These are phyloP conservation scores for Actenoides hombroni DNA, from an alignment of 2,113 vertebrate genomes.

Conservation along the genomic window DNA sequence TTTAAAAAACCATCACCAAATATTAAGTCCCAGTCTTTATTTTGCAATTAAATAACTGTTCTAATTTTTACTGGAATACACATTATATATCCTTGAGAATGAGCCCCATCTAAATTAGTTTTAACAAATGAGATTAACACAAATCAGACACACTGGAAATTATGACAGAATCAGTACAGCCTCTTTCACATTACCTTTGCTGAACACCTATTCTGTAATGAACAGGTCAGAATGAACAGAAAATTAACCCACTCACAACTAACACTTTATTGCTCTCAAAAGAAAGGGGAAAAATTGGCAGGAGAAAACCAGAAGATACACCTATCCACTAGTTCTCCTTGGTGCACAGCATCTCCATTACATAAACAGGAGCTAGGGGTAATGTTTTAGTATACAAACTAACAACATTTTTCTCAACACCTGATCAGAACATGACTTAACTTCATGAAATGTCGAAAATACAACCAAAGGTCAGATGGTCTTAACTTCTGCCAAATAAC, in stretches of 20 bases:
- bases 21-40: background rate
- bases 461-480: background rate
- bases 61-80: conserved; percentile 7
- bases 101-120: background rate
- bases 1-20: background rate
- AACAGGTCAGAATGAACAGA: conserved; percentile 22
- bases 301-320: background rate
- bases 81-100: conserved; percentile 5
- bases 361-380: background rate
- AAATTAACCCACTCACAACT: background rate
- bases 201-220: conserved; percentile 21
- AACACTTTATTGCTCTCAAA: background rate
- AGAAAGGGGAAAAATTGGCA: background rate
- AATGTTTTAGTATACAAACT: background rate
- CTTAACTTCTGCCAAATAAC: background rate
- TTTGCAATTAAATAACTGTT: background rate
- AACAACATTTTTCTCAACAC: background rate
- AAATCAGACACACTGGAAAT: conserved; percentile 16
- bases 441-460: background rate
- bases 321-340: background rate
- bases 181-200: conserved; percentile 3
- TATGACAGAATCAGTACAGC: conserved; percentile 42
- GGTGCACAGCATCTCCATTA: background rate
- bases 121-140: conserved; percentile 53
- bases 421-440: background rate